Conservation (phyloP, 2,797 vertebrate species). For the Myotis myotis region DNA sequence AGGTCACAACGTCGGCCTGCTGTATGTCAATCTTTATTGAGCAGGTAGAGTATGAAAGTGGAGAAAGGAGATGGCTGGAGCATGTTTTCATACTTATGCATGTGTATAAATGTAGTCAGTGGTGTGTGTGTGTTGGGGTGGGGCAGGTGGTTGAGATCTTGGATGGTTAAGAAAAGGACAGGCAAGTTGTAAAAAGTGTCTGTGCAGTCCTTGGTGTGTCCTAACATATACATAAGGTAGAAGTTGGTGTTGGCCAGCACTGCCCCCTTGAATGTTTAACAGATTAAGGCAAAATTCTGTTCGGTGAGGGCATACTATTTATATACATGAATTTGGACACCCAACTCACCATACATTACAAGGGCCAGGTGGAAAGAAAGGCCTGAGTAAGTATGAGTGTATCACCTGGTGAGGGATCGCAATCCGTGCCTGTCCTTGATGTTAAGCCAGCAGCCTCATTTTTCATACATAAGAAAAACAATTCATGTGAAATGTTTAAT, state of each 20-base stretch:
- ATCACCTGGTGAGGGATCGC: background rate
- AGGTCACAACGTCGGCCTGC: background rate
- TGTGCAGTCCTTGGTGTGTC: background rate
- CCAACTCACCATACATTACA: background rate
- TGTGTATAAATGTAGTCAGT: background rate
- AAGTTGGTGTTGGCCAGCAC: background rate
- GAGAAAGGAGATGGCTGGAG: background rate
- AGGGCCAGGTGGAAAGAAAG: background rate
- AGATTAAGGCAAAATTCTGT: background rate
- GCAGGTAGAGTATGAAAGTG: background rate
- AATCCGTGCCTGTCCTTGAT: background rate
- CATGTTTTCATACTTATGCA: background rate
- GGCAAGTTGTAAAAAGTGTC: background rate
- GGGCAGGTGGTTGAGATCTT: background rate
- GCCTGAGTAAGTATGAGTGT: background rate
- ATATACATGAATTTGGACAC: background rate
- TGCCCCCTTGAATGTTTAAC: background rate
- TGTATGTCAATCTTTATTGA: background rate
- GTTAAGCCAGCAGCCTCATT: background rate
- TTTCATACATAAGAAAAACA: background rate
- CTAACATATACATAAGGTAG: background rate
- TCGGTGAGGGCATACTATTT: background rate
- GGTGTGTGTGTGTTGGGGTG: background rate
- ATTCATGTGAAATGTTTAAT: slow-evolving; percentile 23
- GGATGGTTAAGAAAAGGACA: background rate